Base-by-base conservation (phyloP, 2,113 vertebrate species). In the Antidorcas marsupialis region DNA sequence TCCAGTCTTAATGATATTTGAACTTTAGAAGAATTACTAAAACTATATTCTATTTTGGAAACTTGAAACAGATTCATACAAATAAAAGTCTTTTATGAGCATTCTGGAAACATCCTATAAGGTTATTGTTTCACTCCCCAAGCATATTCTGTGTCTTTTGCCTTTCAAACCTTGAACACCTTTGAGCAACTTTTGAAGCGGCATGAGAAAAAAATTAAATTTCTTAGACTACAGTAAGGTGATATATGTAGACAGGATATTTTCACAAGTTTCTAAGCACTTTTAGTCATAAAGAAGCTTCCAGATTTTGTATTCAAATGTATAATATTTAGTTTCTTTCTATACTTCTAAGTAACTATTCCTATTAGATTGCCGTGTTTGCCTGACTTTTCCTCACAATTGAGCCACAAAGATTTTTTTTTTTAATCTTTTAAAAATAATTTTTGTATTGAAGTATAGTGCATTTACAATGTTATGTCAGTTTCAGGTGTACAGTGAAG, bases 11-110 rank as follows among this genome's bases (percentile, higher is more conserved):
- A 6, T 87, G 33, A 92, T 87, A 62, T 7, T 7, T 39, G 50
- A 95, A 79, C 30, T 21, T 84, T 36, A 95, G 23, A 59, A 94
- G 84, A 83, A 52, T 83, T 91, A 82, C 30, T 98, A 85, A 92
- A 97, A 83, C 28, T 91, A 1, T 59, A 57, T 92, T 67, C 53
- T 33, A 82, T 23, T 27, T 79, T 71, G 25, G 89, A n/a, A 79
- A 33, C 52, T 87, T 39, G 25, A 85, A 92, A 90, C 6, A 28
- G 52, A 47, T 30, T 36, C 74, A 81, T 97, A 30, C 81, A 87
- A 88, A 50, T 90, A 87, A 92, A 96, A 95, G n/a, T 30, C n/a
- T 78, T 87, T 79, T 30, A 53, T n/a, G 27, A 74, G 23, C 36
- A 45, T 45, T 23, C 1, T 53, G 6, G 23, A 59, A 87, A 21